These are phyloP conservation scores for Lasioglossum morio DNA, from an alignment of 2,888 invertebrate species.

Conservation along the genomic window DNA sequence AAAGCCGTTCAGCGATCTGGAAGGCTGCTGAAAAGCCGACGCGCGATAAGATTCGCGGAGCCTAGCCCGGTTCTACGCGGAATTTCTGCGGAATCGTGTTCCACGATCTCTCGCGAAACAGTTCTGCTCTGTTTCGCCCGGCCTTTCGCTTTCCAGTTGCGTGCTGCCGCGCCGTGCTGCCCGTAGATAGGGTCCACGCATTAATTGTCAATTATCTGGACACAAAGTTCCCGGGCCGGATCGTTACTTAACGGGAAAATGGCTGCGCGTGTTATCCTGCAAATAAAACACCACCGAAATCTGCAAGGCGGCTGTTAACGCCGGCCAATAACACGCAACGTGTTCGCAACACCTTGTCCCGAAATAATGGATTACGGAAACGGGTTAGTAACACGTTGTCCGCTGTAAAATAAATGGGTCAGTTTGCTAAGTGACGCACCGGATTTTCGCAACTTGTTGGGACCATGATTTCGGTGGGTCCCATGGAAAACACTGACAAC, in stretches of 20 bases:
- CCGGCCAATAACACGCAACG: background rate
- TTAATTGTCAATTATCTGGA: constrained; percentile 59
- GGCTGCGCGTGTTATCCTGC: background rate
- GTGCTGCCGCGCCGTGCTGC: constrained; percentile 15
- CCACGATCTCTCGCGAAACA: constrained; percentile 64
- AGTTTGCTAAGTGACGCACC: background rate
- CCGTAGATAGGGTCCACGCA: constrained; percentile 42
- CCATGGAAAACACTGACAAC: too few species aligned
- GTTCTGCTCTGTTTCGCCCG: constrained; percentile 68
- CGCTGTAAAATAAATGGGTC: background rate
- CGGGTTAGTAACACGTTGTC: background rate
- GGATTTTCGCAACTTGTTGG: background rate
- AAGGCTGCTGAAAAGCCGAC: constrained; percentile 29
- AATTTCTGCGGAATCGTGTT: constrained; percentile 47
- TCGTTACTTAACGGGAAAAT: constrained; percentile 36
- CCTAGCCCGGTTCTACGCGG: constrained; percentile 48
- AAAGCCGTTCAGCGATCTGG: constrained; percentile 29
- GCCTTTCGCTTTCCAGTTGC: constrained; percentile 74
- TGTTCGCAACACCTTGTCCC: background rate
- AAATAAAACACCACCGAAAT: constrained; percentile 26
- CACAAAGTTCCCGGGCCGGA: background rate
- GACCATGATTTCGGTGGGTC: background rate
- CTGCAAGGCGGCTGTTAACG: background rate
- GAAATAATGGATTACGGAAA: background rate
- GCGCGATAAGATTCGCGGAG: constrained; percentile 48